phyloP scores from a whole-genome alignment of 1,140 invertebrate genomes.

The Eupristina koningsbergeri region DNA sequence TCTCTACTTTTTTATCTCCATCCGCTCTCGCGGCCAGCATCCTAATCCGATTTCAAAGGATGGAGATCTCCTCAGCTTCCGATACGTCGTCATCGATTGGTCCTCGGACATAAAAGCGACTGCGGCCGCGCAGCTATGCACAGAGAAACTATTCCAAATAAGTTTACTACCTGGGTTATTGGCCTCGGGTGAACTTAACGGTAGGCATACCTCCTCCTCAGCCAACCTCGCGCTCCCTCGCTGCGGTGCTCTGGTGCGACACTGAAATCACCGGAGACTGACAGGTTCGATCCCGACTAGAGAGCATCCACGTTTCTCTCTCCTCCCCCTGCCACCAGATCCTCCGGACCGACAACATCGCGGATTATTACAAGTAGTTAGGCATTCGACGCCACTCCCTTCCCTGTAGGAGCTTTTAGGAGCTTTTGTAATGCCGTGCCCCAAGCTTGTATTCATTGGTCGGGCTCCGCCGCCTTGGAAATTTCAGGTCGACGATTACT shows the following conservation, averaged over 20 bases:
- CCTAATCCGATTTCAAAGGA: not conserved
- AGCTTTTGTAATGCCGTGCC: not conserved
- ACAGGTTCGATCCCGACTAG: conserved; percentile 24
- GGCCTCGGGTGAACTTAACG: conserved; percentile 54
- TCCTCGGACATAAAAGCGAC: not conserved
- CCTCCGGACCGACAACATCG: not conserved
- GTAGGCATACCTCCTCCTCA: conserved; percentile 28
- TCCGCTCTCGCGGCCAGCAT: not conserved
- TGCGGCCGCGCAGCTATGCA: not conserved
- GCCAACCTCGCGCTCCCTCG: not conserved
- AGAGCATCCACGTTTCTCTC: not conserved
- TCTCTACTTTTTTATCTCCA: not conserved
- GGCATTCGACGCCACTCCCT: not conserved
- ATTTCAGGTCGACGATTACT: not conserved
- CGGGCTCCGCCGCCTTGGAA: not conserved
- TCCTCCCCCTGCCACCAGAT: not conserved
- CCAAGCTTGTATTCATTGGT: too few relatives aligned
- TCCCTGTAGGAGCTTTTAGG: not conserved
- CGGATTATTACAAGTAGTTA: too few relatives aligned
- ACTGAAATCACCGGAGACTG: conserved; percentile 46
- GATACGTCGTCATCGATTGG: conserved; percentile 33
- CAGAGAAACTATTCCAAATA: conserved; percentile 50
- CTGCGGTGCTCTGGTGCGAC: conserved; percentile 31
- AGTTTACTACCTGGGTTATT: conserved; percentile 52
- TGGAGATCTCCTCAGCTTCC: conserved; percentile 34